Evolutionary conservation across 2,113 vertebrate species (phyloP).

Genomic region (Charina bottae): DNA sequence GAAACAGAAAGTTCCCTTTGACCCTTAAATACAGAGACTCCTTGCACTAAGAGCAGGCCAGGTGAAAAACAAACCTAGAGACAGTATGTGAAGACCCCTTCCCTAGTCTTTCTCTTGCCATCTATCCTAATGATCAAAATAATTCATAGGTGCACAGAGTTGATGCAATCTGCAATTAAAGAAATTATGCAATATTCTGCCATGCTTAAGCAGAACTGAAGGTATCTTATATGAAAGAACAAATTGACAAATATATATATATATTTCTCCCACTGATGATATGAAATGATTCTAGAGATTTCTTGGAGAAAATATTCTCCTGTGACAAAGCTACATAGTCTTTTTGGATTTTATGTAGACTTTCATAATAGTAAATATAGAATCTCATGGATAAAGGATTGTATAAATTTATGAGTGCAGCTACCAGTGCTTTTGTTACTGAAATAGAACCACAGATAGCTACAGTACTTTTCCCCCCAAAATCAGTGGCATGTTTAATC

Average conservation of each 20-base stretch:
- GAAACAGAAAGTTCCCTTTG: background rate
- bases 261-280: background rate
- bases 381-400: background rate
- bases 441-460: background rate
- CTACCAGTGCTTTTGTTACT: background rate
- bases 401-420: background rate
- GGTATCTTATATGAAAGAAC: background rate
- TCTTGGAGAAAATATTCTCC: background rate
- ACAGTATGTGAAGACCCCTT: background rate
- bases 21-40: background rate
- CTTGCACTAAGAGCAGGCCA: background rate
- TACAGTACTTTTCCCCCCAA: background rate
- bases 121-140: background rate
- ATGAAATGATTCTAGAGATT: background rate
- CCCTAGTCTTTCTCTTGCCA: background rate
- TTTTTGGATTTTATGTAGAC: background rate
- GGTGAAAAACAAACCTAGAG: background rate
- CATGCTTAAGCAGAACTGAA: background rate
- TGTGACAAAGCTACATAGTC: background rate
- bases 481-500: background rate
- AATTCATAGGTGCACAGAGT: background rate
- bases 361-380: background rate
- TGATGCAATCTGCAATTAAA: background rate
- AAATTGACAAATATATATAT: background rate
- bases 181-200: background rate